Base-by-base conservation (phyloP, 2,797 vertebrate species). In the Hirundo rustica region DNA sequence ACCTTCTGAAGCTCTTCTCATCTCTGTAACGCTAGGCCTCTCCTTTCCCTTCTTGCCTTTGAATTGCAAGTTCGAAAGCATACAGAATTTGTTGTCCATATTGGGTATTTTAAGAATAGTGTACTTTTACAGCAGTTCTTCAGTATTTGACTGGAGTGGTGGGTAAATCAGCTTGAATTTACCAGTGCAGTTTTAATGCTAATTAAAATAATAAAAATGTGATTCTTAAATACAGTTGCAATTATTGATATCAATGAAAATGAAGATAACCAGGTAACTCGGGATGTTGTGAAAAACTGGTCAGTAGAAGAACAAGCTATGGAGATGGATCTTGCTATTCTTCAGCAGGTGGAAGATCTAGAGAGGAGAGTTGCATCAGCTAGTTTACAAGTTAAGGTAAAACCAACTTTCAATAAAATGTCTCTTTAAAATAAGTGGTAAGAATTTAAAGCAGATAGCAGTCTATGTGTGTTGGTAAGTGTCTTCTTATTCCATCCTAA, bases 331-430 rank as follows among this genome's bases (percentile, higher is more conserved):
- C 97, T 99, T 85, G 94, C 96, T 82, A 96, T 99, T 91, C 98
- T 99, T 95, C 99, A 98, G 94, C 98, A 99, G 95, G 99, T 99
- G 64, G 99, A 99, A 98, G 98, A 98, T 83, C 98, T 99, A 96
- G 99, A 99, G 95, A 98, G 98, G 96, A 99, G 98, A 97, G 99
- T 99, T 82, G 97, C 98, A 58, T 99, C 99, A 51, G 98, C 98
- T 90, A 98, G 98, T 97, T 98, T 99, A 94, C 99, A 99, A 97
- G 97, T 99, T 68, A 99, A 99, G 99, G 99, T 99, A 98, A 98
- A 98, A 78, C 42, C 82, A 74, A 74, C 84, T 96, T 97, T 88
- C 38, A 96, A 75, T 97, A 88, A 95, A 95, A 96, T 86, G 54
- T 96, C 34, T 95, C 78, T 97, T 96, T 93, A 92, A 91, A 95